Base-by-base conservation (phyloP, 2,113 vertebrate species). In the Hydropotes inermis region DNA sequence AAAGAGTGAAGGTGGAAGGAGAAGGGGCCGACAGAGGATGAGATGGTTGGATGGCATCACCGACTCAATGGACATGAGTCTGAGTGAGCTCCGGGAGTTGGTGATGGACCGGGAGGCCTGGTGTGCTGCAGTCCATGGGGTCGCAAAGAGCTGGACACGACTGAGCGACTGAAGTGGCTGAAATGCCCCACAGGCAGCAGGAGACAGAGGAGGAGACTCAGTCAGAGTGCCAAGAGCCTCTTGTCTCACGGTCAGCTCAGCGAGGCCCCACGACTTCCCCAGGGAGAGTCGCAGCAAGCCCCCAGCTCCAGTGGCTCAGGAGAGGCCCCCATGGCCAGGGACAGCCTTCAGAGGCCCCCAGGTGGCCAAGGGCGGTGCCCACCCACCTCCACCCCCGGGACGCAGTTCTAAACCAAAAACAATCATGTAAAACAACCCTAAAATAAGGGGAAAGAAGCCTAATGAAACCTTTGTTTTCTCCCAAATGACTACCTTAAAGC, bases 361-460 rank as follows among this genome's bases (percentile, higher is more conserved):
- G 8, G 50, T 15, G 0, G 5, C 28, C 21, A 3, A 30, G 54
- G 2, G 15, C 3, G 1, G n/a, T 2, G 6, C 79, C 87, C 4
- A 21, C 11, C 79, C 10, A 14, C 55, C 64, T 21, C 55, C 7
- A 9, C 61, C 57, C 30, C 50, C 36, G 6, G 43, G 30, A 6
- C 0, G 1, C 23, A 27, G 47, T 2, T 45, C 13, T 3, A 57
- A 58, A 74, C 45, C 10, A 70, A 57, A 27, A 33, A 25, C 1
- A 21, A 64, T 30, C 2, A 1, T 7, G 28, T 47, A 11, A 70
- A 70, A 11, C 64, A 70, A 21, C 61, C 8, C 54, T 57, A 1
- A 54, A 79, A 11, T 3, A 12, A n/a, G n/a, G 76, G 3, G 2
- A 17, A 43, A 33, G 16, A 27, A 61, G 25, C 39, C n/a, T 28